Evolutionary conservation across 2,113 vertebrate genomes (phyloP), one percentile per base, ranked within the genome.

Genomic region (Caranx melampygus): DNA sequence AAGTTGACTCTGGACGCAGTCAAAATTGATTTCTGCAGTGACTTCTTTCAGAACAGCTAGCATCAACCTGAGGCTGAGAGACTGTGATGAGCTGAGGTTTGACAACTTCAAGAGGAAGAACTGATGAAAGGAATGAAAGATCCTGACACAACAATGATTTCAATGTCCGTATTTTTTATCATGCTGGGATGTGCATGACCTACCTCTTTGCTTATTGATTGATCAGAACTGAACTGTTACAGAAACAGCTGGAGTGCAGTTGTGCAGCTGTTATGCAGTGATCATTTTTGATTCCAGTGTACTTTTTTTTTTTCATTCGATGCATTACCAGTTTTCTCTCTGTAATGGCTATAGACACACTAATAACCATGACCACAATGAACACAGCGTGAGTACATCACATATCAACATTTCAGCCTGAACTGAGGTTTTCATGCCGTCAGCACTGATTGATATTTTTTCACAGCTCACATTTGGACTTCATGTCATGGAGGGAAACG

Each of bases 1-100:
- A 94, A 85, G 66, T 63, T 95, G 73, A 95, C 94, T 26, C 84
- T 95, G 45, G 94, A 94, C 33, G 65, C 85, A 0, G 94, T 95
- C 20, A 95, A 92, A 88, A 93, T 95, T 4, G 88, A 94, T 86
- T 35, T 69, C 35, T 94, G 95, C 75, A 89, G 78, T 42, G 76
- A 87, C 70, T 85, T 94, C n/a, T 89, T 90, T 72, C 79, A 90
- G 60, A 85, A 77, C n/a, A 13, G 2, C 37, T 58, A 73, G 40
- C 59, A 42, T 49, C 12, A 7, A 37, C 26, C 54, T 78, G 31
- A 82, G 40, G 67, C 9, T 35, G 42, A 40, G 65, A 75, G 62
- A 60, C 26, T 20, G 15, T n/a, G 40, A 34, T 61, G 62, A 52
- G 54, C 45, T n/a, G 14, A 55, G 51, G 58, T 70, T 35, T 49